A percentile compares a stretch with the other conserved stretches of the same genome.
These are phyloP conservation scores for Subacronicta megacephala DNA, from an alignment of 2,888 invertebrate genomes.

Conservation along the genomic window DNA sequence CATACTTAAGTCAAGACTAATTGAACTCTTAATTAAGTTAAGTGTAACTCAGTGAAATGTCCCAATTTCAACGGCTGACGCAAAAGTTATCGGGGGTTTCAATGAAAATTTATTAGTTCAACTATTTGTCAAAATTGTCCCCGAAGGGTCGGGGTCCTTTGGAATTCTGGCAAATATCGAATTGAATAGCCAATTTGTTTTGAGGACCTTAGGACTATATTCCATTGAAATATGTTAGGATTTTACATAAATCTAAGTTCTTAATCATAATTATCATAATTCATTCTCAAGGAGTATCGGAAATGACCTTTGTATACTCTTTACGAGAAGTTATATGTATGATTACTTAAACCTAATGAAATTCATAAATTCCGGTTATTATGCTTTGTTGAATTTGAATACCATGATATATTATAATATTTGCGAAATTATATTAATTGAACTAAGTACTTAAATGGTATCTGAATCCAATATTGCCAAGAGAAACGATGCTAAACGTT, in stretches of 20 bases:
- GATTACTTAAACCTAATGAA: constrained; percentile 31
- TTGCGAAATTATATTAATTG: constrained; percentile 8
- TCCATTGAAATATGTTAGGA: constrained; percentile 65
- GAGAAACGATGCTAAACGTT: not conserved
- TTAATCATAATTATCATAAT: constrained; percentile 48
- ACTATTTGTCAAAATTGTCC: constrained; percentile 88
- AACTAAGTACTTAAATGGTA: not conserved
- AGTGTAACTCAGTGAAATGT: constrained; percentile 81
- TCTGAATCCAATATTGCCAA: not conserved
- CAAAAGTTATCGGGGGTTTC: constrained; percentile 83
- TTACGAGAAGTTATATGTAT: constrained; percentile 31
- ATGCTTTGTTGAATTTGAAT: constrained; percentile 23
- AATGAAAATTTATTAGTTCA: constrained; percentile 87
- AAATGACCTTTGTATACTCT: constrained; percentile 34
- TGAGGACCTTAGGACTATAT: constrained; percentile 62
- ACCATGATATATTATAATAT: constrained; percentile 16
- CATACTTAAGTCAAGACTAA: constrained; percentile 82
- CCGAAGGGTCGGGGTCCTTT: constrained; percentile 70
- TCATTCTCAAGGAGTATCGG: constrained; percentile 39
- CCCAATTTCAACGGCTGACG: constrained; percentile 81
- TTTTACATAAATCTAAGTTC: constrained; percentile 56
- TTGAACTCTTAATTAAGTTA: constrained; percentile 86
- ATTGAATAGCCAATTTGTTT: constrained; percentile 81
- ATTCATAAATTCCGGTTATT: constrained; percentile 25
- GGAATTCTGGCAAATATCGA: constrained; percentile 82